Evolutionary conservation across 2,113 vertebrate genomes (phyloP), one percentile per base, ranked within the genome.

Genomic region (Hydropotes inermis): DNA sequence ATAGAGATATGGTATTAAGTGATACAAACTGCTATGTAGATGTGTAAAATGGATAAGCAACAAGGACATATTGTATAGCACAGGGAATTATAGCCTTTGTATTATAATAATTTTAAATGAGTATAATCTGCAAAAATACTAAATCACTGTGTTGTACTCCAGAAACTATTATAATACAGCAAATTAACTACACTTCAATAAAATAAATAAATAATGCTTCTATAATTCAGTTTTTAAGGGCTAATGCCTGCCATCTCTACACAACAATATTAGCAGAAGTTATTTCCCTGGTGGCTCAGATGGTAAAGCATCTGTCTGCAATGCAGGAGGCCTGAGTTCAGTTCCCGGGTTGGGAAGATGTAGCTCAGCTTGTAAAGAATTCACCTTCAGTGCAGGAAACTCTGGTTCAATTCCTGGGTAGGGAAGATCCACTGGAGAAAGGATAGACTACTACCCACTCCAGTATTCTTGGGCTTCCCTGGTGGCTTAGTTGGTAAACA

Each of bases 221-320:
- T 85, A 19, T 60, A 96, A 54, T 76, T 97, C 6, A 91, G 52
- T 98, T 95, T 93, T 55, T 89, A 83, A 55, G 17, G 91, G 81
- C 70, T 98, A 97, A 47, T 90, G 60, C 21, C 50, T 96, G 36
- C 36, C 79, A 76, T 70, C 13, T 96, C n/a, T 87, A 97, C 87
- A 96, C 9, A 89, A 33, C 21, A 95, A 3, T 87, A 43, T 12
- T 84, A 92, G 81, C 15, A 13, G 2, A 93, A 95, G 1, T 81
- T 57, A 55, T 7, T 55, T 55, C 54, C 54, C 19, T 55, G 7
- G 54, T 55, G 54, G 17, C 54, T 55, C 54, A 55, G 19, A 55
- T 21, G 54, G 54, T 55, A 55, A 55, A 55, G 6, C 19, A 55
- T 8, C 54, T 19, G 17, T 55, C 17, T 21, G 7, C 54, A 55